Evolutionary conservation across 2,888 invertebrate species (phyloP).

Genomic region (Acanthoscelides obtectus): DNA sequence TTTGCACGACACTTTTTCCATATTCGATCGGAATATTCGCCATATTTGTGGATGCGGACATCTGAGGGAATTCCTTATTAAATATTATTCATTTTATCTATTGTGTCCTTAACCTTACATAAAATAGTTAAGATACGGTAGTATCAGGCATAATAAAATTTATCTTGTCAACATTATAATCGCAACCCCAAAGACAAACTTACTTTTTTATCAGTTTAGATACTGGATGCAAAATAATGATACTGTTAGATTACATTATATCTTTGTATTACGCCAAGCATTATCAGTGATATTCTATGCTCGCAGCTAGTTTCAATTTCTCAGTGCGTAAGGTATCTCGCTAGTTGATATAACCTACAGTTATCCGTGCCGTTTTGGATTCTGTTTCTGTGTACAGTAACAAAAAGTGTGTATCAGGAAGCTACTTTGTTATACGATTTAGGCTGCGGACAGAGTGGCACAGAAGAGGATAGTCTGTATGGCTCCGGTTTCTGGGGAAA

Average conservation of each 20-base stretch:
- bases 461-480: too few species aligned
- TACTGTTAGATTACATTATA: constrained; percentile 1
- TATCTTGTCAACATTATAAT: constrained; percentile 42
- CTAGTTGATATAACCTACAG: neutral
- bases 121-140: constrained; percentile 31
- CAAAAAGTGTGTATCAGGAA: neutral
- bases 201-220: constrained; percentile 33
- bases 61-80: constrained; percentile 38
- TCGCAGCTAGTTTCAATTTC: neutral
- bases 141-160: constrained; percentile 35
- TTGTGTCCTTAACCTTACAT: constrained; percentile 40
- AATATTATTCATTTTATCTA: constrained; percentile 41
- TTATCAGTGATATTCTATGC: neutral
- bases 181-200: constrained; percentile 32
- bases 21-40: neutral
- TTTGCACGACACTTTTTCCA: neutral
- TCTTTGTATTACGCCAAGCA: neutral
- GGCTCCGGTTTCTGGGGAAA: too few species aligned
- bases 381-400: neutral
- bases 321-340: neutral
- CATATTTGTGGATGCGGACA: constrained; percentile 1
- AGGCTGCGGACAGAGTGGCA: too few species aligned
- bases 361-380: neutral
- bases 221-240: constrained; percentile 9
- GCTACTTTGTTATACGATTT: neutral